Base-by-base conservation (phyloP, 1,140 invertebrate genomes). In the Samia ricini region DNA sequence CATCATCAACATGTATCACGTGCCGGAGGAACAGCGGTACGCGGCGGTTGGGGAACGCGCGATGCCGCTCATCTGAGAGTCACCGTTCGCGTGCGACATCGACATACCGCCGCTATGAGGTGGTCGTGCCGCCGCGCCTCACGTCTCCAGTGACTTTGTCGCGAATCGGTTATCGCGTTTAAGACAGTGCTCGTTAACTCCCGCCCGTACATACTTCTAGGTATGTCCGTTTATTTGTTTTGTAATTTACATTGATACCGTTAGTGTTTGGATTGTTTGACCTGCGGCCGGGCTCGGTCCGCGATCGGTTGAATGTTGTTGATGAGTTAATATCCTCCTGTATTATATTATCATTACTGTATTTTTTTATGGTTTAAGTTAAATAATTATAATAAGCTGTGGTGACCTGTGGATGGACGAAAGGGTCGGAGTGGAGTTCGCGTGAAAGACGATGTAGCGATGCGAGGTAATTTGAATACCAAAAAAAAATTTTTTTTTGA, bases 1-100 rank as follows among this genome's bases (percentile, higher is more conserved):
- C 83, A 91, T 93, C 81, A 93, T 93, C 88, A 93, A 92, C 81
- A 92, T 93, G 92, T 93, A 93, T 84, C 92, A 93, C 78, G 85
- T 93, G 74, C 92, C 92, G 12, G 92, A 93, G 58, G 87, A 92
- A 70, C 88, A 89, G 74, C 88, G 86, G 62, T 90, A 91, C 66
- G 89, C 81, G 68, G 83, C 88, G 61, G 83, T 77, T 68, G 77
- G 81, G 61, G 88, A 91, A 78, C 91, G 92, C 76, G 83, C 82
- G 49, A 84, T 90, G 81, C 85, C 89, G 78, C 87, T 91, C 83
- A 91, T 91, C 87, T 91, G 90, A 91, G 90, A 91, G 52, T 89
- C 88, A 79, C 88, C 89, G 58, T 91, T 91, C 83, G 89, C 85
- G 87, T 88, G 89, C 89, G 90, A 91, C 83, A 91, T 91, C 84